phyloP scores from a whole-genome alignment of 2,888 invertebrate species.

The Hyposoter dolosus region DNA sequence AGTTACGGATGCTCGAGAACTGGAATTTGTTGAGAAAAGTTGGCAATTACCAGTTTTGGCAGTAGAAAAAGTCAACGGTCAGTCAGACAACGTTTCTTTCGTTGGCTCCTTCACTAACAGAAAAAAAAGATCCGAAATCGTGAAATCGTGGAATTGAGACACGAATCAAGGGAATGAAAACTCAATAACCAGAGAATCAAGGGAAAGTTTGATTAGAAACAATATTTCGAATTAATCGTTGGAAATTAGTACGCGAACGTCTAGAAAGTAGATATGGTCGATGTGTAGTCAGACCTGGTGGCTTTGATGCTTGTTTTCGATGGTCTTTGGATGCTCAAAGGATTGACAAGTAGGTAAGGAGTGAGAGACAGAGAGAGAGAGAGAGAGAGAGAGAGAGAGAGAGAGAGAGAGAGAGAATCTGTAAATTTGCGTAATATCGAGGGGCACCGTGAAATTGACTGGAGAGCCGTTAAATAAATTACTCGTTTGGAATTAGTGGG shows the following conservation, averaged over 20 bases:
- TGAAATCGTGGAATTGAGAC: neutral
- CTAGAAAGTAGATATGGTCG: neutral
- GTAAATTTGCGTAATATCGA: neutral
- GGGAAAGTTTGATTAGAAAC: neutral
- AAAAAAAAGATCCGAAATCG: too few species aligned
- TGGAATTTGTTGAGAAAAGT: too few species aligned
- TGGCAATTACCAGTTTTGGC: too few species aligned
- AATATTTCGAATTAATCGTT: neutral
- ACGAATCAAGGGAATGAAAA: neutral
- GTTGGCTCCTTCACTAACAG: too few species aligned
- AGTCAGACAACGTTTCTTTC: too few species aligned
- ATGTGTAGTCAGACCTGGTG: neutral
- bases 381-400: too few species aligned
- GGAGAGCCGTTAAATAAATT: conserved; percentile 30
- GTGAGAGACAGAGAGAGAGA: too few species aligned
- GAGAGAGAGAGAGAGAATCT: neutral
- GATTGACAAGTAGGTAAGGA: too few species aligned
- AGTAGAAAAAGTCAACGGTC: too few species aligned
- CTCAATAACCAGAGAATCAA: neutral
- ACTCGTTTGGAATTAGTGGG: conserved; percentile 26
- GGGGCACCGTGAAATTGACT: conserved; percentile 25
- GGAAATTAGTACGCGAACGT: neutral
- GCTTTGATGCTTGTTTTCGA: neutral
- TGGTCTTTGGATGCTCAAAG: too few species aligned
- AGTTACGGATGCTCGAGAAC: too few species aligned